Conservation (phyloP, 1,140 invertebrate species). For the Caenorhabditis brenneri region DNA sequence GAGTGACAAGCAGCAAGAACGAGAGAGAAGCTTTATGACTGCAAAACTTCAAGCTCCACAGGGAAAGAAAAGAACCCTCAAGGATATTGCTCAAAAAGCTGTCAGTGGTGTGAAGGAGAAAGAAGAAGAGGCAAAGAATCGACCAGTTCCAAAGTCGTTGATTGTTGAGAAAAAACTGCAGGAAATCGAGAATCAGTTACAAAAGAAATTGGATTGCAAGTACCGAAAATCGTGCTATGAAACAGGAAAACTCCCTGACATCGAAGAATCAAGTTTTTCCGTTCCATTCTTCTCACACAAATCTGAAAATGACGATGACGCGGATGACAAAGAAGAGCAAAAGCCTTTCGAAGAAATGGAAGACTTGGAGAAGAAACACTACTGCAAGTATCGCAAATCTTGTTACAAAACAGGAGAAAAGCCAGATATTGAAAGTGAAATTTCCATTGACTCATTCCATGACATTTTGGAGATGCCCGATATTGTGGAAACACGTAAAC, state of each 20-base stretch:
- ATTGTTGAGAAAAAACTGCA: conserved; percentile 54
- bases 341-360: conserved; percentile 57
- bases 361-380: conserved; percentile 54
- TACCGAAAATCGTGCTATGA: conserved; percentile 60
- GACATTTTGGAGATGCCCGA: conserved; percentile 42
- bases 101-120: conserved; percentile 49
- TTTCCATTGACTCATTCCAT: conserved; percentile 15
- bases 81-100: conserved; percentile 58
- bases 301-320: neutral
- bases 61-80: conserved; percentile 54
- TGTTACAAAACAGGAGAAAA: conserved; percentile 62
- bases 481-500: conserved; percentile 41
- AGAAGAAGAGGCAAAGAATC: conserved; percentile 43
- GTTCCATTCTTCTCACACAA: neutral
- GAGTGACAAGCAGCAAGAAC: conserved; percentile 51
- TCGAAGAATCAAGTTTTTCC: conserved; percentile 4
- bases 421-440: conserved; percentile 52
- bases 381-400: conserved; percentile 57
- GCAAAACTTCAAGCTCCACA: conserved; percentile 2
- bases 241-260: conserved; percentile 51
- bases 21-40: conserved; percentile 46
- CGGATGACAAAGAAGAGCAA: conserved; percentile 39
- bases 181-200: conserved; percentile 52
- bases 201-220: conserved; percentile 58
- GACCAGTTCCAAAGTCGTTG: conserved; percentile 18